phyloP scores from a whole-genome alignment of 1,140 invertebrate genomes.

The Aphaenogaster ashmeadi region DNA sequence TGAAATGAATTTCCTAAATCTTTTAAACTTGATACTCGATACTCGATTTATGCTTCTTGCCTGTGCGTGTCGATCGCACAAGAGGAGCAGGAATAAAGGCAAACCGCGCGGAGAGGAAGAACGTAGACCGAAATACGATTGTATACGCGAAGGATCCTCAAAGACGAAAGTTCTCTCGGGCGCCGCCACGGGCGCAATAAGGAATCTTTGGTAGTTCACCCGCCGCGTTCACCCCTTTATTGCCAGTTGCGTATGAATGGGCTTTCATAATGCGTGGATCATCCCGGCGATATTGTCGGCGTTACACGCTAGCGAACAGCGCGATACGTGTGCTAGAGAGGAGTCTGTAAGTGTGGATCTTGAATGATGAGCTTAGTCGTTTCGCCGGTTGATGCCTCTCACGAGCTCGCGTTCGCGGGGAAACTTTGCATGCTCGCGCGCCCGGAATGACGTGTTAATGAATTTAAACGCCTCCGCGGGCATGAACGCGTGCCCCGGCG shows the following conservation, averaged over 20 bases:
- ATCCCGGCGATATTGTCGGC: constrained; percentile 49
- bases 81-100: constrained; percentile 1
- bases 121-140: neutral
- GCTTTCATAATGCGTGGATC: constrained; percentile 49
- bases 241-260: constrained; percentile 48
- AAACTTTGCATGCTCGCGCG: neutral
- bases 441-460: constrained; percentile 51
- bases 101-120: constrained; percentile 6
- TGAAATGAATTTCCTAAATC: neutral
- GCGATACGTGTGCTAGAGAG: neutral
- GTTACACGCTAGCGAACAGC: constrained; percentile 10
- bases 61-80: neutral
- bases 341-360: constrained; percentile 33
- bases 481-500: neutral
- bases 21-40: neutral
- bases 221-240: constrained; percentile 23
- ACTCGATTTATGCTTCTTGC: neutral
- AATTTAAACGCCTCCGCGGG: constrained; percentile 31
- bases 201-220: constrained; percentile 46
- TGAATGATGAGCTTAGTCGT: constrained; percentile 44
- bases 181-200: constrained; percentile 36
- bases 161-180: constrained; percentile 50
- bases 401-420: neutral
- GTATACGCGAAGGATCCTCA: constrained; percentile 15
- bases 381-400: neutral